These are phyloP conservation scores for Hermetia illucens DNA, from an alignment of 1,140 invertebrate species.

Conservation along the genomic window DNA sequence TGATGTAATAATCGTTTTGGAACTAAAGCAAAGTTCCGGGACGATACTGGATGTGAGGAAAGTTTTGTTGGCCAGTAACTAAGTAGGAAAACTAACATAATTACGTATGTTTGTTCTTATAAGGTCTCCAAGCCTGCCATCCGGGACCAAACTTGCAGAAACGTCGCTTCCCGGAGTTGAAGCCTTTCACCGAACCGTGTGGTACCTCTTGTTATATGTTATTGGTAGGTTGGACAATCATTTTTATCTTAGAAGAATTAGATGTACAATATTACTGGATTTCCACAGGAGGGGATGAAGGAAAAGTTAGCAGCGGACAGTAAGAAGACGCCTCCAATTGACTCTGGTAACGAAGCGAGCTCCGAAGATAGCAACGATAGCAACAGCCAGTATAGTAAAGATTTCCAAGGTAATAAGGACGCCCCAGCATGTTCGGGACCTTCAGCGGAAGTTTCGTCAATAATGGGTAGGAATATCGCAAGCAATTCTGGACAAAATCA, in stretches of 20 bases:
- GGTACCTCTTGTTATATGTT: constrained; percentile 79
- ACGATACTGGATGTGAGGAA: too few relatives aligned
- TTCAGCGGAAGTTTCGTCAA: constrained; percentile 24
- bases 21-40: too few relatives aligned
- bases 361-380: constrained; percentile 88
- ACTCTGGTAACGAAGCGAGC: constrained; percentile 84
- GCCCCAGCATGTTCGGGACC: constrained; percentile 22
- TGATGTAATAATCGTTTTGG: too few relatives aligned
- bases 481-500: not conserved
- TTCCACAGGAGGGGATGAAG: constrained; percentile 58
- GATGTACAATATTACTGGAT: constrained; percentile 4
- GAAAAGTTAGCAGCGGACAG: constrained; percentile 61
- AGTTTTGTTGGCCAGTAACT: too few relatives aligned
- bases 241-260: not conserved
- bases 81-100: not conserved
- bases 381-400: constrained; percentile 36
- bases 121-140: constrained; percentile 74
- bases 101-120: constrained; percentile 1
- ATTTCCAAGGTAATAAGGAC: constrained; percentile 21
- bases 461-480: constrained; percentile 17
- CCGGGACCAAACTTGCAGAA: constrained; percentile 80
- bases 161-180: constrained; percentile 77
- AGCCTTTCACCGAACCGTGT: constrained; percentile 75
- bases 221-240: constrained; percentile 41
- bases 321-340: constrained; percentile 55